Evolutionary conservation across 2,888 invertebrate species (phyloP), one percentile per base, ranked within the genome.

Genomic region (Cacoxenus indagator): DNA sequence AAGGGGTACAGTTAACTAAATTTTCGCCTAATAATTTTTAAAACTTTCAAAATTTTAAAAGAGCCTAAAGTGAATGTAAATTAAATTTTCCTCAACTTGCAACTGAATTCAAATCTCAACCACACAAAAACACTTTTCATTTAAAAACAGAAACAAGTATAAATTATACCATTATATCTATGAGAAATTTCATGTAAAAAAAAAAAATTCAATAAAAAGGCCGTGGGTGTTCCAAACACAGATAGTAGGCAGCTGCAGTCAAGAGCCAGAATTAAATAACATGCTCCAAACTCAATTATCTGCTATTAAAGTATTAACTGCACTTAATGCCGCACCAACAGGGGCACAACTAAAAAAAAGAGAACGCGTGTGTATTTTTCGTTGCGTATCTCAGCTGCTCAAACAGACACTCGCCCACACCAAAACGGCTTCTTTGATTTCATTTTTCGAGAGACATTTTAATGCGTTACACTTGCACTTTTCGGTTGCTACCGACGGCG

Each of bases 291-390:
- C 59, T 70, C 73, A 76, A 76, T 76, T 71, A 69, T 73, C 64
- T 65, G 54, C 74, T 72, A 80, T 78, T 80, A 78, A 81, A 75
- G 81, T 77, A 81, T 81, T 79, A 83, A 70, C 73, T 69, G 70
- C 59, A 71, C 67, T 70, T 65, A 59, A 31, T 54, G 66, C 45
- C 11, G 43, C 45, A 24, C 11, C 55, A 27, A 11, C 55, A n/a
- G 11, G 6, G 17, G 26, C n/a, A 48, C 9, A 51, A 51, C 51
- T 6, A 51, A 22, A 51, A 9, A 51, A 22, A 22, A 17, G 22
- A 51, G 51, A 5, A 22, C 17, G 19, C 19, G 54, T n/a, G 54
- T 54, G 54, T 26, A 22, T 22, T 22, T 51, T 17, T 51, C 51
- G 11, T 4, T 51, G 4, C 51, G 22, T 51, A 22, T 9, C 22